These are phyloP conservation scores for Musca vetustissima DNA, from an alignment of 1,140 invertebrate genomes.

Conservation along the genomic window DNA sequence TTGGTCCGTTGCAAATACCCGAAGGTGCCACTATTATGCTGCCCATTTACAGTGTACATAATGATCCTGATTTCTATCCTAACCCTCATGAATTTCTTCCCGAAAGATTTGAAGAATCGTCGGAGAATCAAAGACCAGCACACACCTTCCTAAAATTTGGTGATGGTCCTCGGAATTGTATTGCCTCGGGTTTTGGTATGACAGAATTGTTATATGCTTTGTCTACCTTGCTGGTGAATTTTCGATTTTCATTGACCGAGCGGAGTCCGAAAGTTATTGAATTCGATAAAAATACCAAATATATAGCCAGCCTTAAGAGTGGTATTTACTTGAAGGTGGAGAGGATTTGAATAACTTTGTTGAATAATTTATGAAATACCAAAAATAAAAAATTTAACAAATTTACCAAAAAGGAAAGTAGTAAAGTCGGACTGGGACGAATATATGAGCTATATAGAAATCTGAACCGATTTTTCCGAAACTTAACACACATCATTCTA, in stretches of 20 bases:
- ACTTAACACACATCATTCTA: no score
- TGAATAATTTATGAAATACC: no score
- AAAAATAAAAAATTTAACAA: no score
- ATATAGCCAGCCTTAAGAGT: not conserved
- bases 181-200: slow-evolving; percentile 57
- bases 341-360: not conserved
- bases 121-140: slow-evolving; percentile 53
- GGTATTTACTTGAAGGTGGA: slow-evolving; percentile 20
- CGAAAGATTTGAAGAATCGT: slow-evolving; percentile 64
- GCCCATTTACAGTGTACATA: slow-evolving; percentile 63
- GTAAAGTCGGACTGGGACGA: no score
- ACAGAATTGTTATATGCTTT: slow-evolving; percentile 57
- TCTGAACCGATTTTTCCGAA: no score
- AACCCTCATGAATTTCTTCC: slow-evolving; percentile 70
- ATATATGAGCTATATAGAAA: no score
- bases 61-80: slow-evolving; percentile 64
- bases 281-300: slow-evolving; percentile 27
- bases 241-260: slow-evolving; percentile 28
- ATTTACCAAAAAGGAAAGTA: no score
- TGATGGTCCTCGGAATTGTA: slow-evolving; percentile 59
- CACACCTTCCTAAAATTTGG: slow-evolving; percentile 61
- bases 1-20: slow-evolving; percentile 50
- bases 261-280: slow-evolving; percentile 6
- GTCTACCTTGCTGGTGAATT: slow-evolving; percentile 33
- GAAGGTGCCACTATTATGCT: slow-evolving; percentile 42